Percentiles rank a stretch among this genome's conserved stretches.
These are phyloP conservation scores for Didymodactylos carnosus DNA, from an alignment of 2,888 invertebrate species.

Conservation along the genomic window DNA sequence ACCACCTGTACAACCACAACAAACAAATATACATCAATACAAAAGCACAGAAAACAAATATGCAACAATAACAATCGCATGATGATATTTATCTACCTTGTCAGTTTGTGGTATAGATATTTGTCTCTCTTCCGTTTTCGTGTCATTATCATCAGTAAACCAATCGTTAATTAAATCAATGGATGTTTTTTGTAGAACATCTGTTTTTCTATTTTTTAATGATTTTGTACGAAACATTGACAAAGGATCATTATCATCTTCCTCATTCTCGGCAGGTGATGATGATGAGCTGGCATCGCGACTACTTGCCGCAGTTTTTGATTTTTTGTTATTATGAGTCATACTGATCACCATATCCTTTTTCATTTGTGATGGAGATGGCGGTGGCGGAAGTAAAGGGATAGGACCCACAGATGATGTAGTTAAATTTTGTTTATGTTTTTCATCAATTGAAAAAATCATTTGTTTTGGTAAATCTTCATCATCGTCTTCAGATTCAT, in stretches of 20 bases:
- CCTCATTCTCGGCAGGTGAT: not conserved
- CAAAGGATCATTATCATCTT: not conserved
- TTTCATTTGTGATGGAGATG: not conserved
- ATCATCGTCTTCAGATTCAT: not conserved
- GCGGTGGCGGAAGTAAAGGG: not conserved
- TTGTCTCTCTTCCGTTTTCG: not conserved
- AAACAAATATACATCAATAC: no score
- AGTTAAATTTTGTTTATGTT: not conserved
- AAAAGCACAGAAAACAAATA: no score
- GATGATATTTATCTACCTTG: no score
- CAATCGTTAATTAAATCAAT: not conserved
- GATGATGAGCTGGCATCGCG: not conserved
- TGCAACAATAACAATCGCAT: no score
- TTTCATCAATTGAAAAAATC: not conserved
- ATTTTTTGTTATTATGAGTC: no score
- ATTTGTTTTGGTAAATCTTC: not conserved
- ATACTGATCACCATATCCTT: not conserved
- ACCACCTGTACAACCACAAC: no score
- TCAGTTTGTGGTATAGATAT: no score
- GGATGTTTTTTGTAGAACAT: not conserved
- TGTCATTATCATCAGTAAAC: not conserved
- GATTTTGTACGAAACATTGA: constrained; percentile 1
- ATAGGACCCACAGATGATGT: not conserved
- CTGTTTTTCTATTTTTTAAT: not conserved
- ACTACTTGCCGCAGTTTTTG: no score